Base-by-base conservation (phyloP, 2,113 vertebrate genomes). In the Asarcornis scutulata region DNA sequence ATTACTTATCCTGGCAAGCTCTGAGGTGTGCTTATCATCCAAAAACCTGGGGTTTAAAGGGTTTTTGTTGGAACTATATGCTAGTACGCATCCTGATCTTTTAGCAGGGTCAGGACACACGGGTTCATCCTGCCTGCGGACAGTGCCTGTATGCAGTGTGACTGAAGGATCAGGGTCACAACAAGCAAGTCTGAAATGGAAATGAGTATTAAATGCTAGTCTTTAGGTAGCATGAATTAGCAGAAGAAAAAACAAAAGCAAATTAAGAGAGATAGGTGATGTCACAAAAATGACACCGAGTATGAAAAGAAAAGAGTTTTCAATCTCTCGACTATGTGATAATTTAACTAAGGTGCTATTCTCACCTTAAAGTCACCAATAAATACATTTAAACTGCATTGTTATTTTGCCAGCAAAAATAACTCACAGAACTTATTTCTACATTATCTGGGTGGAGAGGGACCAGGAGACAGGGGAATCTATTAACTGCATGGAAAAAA, bases 371-470 rank as follows among this genome's bases (percentile, higher is more conserved):
- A 25, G 8, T 75, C 76, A 93, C 72, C 75, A 95, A 89, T 94
- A 95, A 94, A 95, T 89, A 95, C 31, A 85, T 68, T 62, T 87
- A 82, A 91, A 74, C 63, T 78, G 72, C 6, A 0, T 23, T 86
- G 77, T 93, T 85, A 93, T 92, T 97, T 97, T 0, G 72, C 89
- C 94, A 91, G 94, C 83, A 92, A 94, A 95, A 96, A 92, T 95
- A 95, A 93, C 76, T 74, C 72, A 63, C 79, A 89, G 87, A 92
- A 92, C 17, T 83, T n/a, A 71, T 58, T 83, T 75, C 75, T 78
- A 80, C 59, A 66, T 91, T 73, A 92, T 64, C 72, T 60, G 40
- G 26, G 34, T 69, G 50, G n/a, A 77, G 42, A 3, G 2, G 86
- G 53, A 67, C 38, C 68, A 83, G 62, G 31, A 80, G 64, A 83